phyloP scores from a whole-genome alignment of 2,888 invertebrate genomes.

The Microdon myrmicae region DNA sequence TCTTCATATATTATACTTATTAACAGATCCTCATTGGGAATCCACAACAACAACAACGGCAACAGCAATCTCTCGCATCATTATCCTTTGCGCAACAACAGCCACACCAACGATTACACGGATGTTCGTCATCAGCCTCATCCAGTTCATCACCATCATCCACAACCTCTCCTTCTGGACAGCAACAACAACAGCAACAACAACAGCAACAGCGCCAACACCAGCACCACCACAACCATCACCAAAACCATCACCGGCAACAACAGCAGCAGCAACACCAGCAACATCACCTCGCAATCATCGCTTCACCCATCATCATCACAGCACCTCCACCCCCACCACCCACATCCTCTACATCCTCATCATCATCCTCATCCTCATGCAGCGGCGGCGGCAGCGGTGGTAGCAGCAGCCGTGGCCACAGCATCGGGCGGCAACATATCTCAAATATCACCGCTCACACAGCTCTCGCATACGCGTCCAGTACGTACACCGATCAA shows the following conservation, averaged over 20 bases:
- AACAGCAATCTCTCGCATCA: conserved; percentile 56
- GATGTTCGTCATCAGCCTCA: conserved; percentile 59
- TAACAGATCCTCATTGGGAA: conserved; percentile 62
- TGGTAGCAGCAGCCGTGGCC: conserved; percentile 45
- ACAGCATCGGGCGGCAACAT: conserved; percentile 58
- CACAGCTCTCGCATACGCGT: conserved; percentile 67
- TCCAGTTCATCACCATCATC: conserved; percentile 61
- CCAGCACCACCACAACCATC: conserved; percentile 50
- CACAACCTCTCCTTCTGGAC: conserved; percentile 57
- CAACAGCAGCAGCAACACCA: conserved; percentile 44
- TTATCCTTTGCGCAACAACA: conserved; percentile 57
- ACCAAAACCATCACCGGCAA: conserved; percentile 29
- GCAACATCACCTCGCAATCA: conserved; percentile 61
- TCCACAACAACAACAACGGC: conserved; percentile 57
- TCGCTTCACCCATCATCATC: conserved; percentile 56
- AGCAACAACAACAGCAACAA: conserved; percentile 53
- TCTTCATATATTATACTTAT: conserved; percentile 11
- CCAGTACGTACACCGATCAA: conserved; percentile 68
- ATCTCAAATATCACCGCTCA: conserved; percentile 67
- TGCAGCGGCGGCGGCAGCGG: conserved; percentile 49
- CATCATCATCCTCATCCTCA: conserved; percentile 45
- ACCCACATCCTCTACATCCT: conserved; percentile 53
- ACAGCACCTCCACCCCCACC: conserved; percentile 51
- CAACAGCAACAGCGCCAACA: conserved; percentile 51
- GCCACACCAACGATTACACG: conserved; percentile 59